Evolutionary conservation across 2,113 vertebrate genomes (phyloP).

Genomic region (Cygnus buccinator): DNA sequence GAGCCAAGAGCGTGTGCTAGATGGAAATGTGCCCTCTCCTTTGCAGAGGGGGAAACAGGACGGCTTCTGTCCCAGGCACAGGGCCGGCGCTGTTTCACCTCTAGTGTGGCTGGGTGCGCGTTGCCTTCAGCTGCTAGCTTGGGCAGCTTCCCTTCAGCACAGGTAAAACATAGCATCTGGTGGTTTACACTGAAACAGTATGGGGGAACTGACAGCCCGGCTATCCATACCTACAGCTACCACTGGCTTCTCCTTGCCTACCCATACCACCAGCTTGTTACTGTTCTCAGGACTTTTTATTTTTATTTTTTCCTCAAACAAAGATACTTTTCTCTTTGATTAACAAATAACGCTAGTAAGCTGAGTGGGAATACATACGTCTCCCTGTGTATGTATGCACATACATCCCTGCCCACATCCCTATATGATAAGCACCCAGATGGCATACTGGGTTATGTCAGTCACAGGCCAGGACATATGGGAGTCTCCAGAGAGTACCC

Average conservation of each 20-base stretch:
- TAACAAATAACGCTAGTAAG: background rate
- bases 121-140: background rate
- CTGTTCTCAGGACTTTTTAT: background rate
- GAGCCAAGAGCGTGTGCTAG: background rate
- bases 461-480: rapidly evolving
- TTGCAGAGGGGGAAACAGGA: background rate
- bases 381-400: rapidly evolving
- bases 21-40: background rate
- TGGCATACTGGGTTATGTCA: rapidly evolving
- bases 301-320: background rate
- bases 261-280: background rate
- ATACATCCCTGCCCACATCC: background rate
- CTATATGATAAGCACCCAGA: background rate
- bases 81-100: background rate
- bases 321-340: background rate
- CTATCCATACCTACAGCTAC: background rate
- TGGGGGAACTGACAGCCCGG: rapidly evolving
- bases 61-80: background rate
- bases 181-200: background rate
- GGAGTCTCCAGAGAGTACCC: background rate
- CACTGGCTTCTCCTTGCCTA: background rate
- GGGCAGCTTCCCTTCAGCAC: background rate
- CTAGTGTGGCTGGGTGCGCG: rapidly evolving
- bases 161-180: background rate
- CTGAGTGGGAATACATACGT: background rate